phyloP scores from a whole-genome alignment of 2,113 vertebrate species.

The Taurulus bubalis region DNA sequence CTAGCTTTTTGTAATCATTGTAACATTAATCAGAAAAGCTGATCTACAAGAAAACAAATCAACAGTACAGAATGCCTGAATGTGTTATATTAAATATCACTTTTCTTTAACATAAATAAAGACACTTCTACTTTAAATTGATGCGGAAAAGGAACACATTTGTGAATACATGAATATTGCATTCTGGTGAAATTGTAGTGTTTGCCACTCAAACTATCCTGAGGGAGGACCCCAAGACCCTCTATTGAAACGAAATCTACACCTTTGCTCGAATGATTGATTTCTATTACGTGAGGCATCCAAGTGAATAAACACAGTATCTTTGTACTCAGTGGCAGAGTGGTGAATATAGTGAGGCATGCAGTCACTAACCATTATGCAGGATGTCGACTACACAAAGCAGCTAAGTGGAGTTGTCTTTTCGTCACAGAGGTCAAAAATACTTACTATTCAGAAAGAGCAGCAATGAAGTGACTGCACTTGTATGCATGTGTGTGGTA shows the following conservation, averaged over 20 bases:
- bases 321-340: background rate
- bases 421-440: constrained; percentile 51
- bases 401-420: constrained; percentile 41
- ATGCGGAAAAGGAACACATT: background rate
- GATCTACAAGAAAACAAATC: background rate
- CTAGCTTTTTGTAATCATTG: background rate
- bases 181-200: too few relatives aligned
- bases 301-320: constrained; percentile 9
- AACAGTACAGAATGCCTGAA: background rate
- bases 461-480: background rate
- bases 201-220: background rate
- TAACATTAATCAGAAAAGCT: background rate
- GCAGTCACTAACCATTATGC: constrained; percentile 44
- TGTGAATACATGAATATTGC: background rate
- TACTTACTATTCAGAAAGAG: background rate
- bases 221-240: background rate
- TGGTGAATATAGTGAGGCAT: background rate
- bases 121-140: background rate
- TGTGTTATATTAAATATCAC: background rate
- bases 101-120: background rate
- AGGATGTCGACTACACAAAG: constrained; percentile 30
- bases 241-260: background rate
- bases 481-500: background rate
- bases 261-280: background rate
- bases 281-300: background rate